Evolutionary conservation across 2,113 vertebrate genomes (phyloP).

Genomic region (Charadrius vociferus): DNA sequence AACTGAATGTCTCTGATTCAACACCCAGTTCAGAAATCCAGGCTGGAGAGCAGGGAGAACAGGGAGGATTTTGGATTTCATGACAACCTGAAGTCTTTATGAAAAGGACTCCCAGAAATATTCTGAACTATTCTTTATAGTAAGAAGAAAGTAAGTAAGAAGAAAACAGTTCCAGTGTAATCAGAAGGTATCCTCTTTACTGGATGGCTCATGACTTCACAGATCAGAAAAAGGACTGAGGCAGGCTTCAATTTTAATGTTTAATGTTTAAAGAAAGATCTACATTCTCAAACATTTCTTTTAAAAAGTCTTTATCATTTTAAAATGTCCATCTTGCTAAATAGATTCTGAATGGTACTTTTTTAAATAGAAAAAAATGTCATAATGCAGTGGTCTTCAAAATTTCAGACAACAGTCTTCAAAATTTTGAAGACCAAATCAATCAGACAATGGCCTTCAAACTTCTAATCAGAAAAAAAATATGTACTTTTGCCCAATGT

Average conservation of each 20-base stretch:
- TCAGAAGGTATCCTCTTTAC: not conserved
- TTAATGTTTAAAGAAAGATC: not conserved
- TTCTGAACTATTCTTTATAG: not conserved
- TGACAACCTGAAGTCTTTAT: not conserved
- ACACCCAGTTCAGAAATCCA: not conserved
- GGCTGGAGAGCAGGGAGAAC: not conserved
- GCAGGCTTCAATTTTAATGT: not conserved
- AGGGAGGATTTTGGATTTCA: not conserved
- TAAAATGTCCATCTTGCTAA: not conserved
- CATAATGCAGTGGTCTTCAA: not conserved
- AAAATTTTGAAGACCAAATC: not conserved
- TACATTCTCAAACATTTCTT: not conserved
- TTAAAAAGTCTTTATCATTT: not conserved
- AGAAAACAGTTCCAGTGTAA: not conserved
- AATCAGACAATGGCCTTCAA: not conserved
- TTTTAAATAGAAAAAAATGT: not conserved
- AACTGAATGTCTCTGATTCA: not conserved
- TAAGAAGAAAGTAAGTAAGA: not conserved
- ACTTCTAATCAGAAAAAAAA: not conserved
- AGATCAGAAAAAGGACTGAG: not conserved
- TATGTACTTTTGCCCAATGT: accelerated
- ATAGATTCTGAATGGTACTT: not conserved
- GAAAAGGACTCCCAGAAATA: not conserved
- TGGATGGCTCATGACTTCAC: not conserved
- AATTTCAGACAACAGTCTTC: not conserved